These are phyloP conservation scores for Anoplolepis gracilipes DNA, from an alignment of 1,140 invertebrate genomes.

Conservation along the genomic window DNA sequence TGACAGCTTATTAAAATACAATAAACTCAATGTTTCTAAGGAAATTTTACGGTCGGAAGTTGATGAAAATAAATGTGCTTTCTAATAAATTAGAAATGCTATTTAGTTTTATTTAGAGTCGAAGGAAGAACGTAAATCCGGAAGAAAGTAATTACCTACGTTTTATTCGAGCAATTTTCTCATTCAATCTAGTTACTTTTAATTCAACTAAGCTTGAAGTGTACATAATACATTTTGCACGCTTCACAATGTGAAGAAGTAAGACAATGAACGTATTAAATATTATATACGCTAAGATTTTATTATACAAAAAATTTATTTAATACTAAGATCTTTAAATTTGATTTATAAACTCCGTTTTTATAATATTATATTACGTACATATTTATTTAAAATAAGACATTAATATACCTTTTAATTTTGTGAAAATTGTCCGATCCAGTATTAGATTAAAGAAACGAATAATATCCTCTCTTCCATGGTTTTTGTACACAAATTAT, in stretches of 20 bases:
- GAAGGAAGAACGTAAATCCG: slow-evolving; percentile 37
- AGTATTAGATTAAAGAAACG: background rate
- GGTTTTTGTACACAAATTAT: background rate
- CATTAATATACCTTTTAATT: background rate
- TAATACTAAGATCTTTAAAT: too few species aligned
- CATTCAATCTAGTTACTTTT: slow-evolving; percentile 15
- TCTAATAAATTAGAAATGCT: slow-evolving; percentile 45
- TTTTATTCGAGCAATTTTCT: slow-evolving; percentile 44
- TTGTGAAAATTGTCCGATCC: background rate
- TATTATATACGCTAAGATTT: background rate
- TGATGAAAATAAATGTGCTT: slow-evolving; percentile 53
- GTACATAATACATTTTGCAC: background rate
- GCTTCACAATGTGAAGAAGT: background rate
- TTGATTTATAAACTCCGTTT: background rate
- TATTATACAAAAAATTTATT: too few species aligned
- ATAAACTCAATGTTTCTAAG: slow-evolving; percentile 45
- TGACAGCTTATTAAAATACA: slow-evolving; percentile 58
- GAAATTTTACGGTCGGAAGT: slow-evolving; percentile 34
- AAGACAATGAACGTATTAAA: background rate
- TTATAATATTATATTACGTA: background rate
- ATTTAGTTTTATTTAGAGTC: slow-evolving; percentile 28
- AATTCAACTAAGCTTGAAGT: slow-evolving; percentile 30
- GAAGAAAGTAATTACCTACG: slow-evolving; percentile 46
- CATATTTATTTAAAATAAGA: background rate
- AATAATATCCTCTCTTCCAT: slow-evolving; percentile 1